Base-by-base conservation (phyloP, 2,797 vertebrate genomes). In the Xiphorhynchus erythropygius region DNA sequence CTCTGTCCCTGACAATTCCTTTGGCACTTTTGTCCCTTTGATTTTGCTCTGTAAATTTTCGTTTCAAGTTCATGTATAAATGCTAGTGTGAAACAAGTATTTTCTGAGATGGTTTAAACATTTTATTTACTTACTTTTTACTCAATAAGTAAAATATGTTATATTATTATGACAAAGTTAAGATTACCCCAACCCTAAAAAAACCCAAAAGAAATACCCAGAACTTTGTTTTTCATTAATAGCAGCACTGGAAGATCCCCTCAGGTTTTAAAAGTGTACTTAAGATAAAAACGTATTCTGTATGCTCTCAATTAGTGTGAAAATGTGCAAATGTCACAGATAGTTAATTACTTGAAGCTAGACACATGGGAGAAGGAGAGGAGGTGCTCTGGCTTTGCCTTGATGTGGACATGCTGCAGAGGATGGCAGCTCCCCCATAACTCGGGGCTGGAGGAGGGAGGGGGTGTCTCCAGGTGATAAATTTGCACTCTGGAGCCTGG, bases 321-420 rank as follows among this genome's bases (percentile, higher is more conserved):
- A 94, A 93, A 84, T 19, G 57, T 89, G 70, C 67, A 92, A 75
- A 59, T 65, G 89, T 93, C 85, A 70, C 59, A 60, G 70, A 28
- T 67, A 76, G 87, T 95, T 90, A 93, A 94, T 93, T 92, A 86
- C 59, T 87, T 59, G 41, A 44, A 88, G 60, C 23, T 24, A 22
- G 57, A 73, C 87, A 67, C 13, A 19, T 7, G 30, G 59, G 50
- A 76, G 46, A 70, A 73, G 67, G 73, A 62, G 39, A 69, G 69
- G 83, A 68, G 69, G 33, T 21, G 15, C 52, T 68, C 27, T 27
- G 35, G 62, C 41, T 62, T 75, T 39, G 11, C 55, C 93, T 86
- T 90, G 82, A 92, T 75, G 73, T 67, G n/a, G 28, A 19, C 1
- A 5, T 56, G 78, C 33, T 84, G 65, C 11, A 15, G 49, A 90